Evolutionary conservation across 2,113 vertebrate genomes (phyloP), one percentile per base, ranked within the genome.

Genomic region (Numida meleagris): DNA sequence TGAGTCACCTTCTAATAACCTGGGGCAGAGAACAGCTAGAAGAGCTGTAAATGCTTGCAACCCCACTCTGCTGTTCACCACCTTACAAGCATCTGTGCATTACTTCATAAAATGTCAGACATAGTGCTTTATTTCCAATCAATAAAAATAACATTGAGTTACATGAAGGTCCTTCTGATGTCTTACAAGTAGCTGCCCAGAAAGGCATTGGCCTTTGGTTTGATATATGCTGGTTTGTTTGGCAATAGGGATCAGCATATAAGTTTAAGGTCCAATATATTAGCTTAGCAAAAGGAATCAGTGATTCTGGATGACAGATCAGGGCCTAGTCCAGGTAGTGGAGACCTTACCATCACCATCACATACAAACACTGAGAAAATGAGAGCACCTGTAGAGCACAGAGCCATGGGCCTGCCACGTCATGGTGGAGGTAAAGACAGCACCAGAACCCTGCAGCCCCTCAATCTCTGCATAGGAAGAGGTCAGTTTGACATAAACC

Each of bases 91-190:
- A 51, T 61, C 58, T 88, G 59, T 62, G 36, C 4, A 4, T 91
- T 88, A 85, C 48, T 95, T 94, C 33, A 81, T 91, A 81, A 95
- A 86, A 86, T 66, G 81, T 77, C 40, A 73, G 75, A 57, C 42
- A 72, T 20, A 33, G 18, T 1, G 3, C 55, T 82, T 95, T 83
- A 88, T 90, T 94, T 82, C 84, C 21, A 93, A 17, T 80, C 66
- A 68, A 80, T 84, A 88, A 93, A 92, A 94, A 89, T 55, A 94
- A 62, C 51, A 93, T 81, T 34, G 57, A 96, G 42, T 74, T 92
- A 61, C 4, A 11, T 6, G 31, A 86, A 77, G 65, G 70, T 84
- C 58, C 71, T 95, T 93, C 78, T 88, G 72, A 77, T 63, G 79
- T 18, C 58, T 74, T 38, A 31, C 1, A 51, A 86, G 62, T 15